Base-by-base conservation (phyloP, 2,113 vertebrate species). In the Vulpes lagopus region DNA sequence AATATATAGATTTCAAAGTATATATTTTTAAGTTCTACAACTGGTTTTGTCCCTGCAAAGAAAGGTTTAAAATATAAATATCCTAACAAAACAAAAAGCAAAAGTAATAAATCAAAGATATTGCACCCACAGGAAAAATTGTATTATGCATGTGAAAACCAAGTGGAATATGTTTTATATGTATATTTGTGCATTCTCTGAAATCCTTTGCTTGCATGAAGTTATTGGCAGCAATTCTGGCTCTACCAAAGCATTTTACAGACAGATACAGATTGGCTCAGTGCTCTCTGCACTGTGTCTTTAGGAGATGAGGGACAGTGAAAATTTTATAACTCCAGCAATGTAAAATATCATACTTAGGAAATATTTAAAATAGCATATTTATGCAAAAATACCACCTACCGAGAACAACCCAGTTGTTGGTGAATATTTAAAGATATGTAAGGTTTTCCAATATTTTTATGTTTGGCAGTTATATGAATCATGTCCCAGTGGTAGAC, bases 81-180 rank as follows among this genome's bases (percentile, higher is more conserved):
- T 65, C 19, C 35, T 65, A 84, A 80, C 11, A 65, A 79, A 78
- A 53, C 55, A 93, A 76, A 95, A 82, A 74, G 5, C 4, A n/a
- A 84, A 93, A 90, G 67, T 53, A 88, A 84, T 85, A 97, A 90
- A 53, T 95, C 59, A 91, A 79, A 51, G 30, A 53, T 92, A 93
- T 67, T 71, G 79, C 88, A 76, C 32, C 16, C 85, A 49, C 17
- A 94, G 76, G 93, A 96, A 93, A 85, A 59, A 74, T 32, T 64
- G 64, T 69, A 49, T 49, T 74, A 82, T 73, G 89, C 55, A 69
- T 62, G 43, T 91, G 43, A 91, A 92, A 82, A 93, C 23, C 53
- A 87, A 91, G 11, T 59, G 35, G 84, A 88, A 91, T 85, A 25
- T 69, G 22, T 95, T 95, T 94, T 89, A n/a, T 55, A 82, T n/a